Conservation (phyloP, 2,888 invertebrate species). For the Volucella bombylans region DNA sequence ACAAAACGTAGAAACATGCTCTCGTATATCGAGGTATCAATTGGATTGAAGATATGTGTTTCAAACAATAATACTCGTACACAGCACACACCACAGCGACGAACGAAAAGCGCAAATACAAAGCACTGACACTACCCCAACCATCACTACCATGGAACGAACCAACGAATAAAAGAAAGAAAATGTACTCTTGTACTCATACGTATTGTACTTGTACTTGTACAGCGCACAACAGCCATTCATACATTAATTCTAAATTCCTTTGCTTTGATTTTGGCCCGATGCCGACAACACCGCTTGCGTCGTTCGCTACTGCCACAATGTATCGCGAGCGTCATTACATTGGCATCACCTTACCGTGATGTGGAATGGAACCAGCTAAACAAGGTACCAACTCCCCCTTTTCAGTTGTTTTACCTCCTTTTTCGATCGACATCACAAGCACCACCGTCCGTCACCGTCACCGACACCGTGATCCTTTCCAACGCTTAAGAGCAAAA, state of each 20-base stretch:
- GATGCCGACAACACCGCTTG: slow-evolving; percentile 62
- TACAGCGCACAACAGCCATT: slow-evolving; percentile 60
- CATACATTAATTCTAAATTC: slow-evolving; percentile 73
- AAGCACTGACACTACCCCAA: background rate
- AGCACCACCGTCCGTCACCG: slow-evolving; percentile 1
- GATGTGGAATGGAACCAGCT: slow-evolving; percentile 59
- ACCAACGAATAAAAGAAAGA: background rate
- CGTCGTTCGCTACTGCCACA: slow-evolving; percentile 15
- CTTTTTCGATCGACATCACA: background rate
- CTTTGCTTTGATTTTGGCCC: slow-evolving; percentile 68
- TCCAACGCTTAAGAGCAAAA: slow-evolving; percentile 60
- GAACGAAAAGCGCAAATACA: slow-evolving; percentile 36
- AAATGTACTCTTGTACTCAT: slow-evolving; percentile 8
- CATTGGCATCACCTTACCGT: slow-evolving; percentile 48
- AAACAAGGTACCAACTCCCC: slow-evolving; percentile 36
- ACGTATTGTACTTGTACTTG: too few relatives aligned
- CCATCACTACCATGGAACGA: too few relatives aligned
- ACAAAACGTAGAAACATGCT: slow-evolving; percentile 44
- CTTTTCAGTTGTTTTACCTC: slow-evolving; percentile 9
- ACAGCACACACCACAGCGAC: slow-evolving; percentile 2
- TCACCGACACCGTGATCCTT: slow-evolving; percentile 4
- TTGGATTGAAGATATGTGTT: slow-evolving; percentile 63
- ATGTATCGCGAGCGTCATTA: slow-evolving; percentile 46
- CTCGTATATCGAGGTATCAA: slow-evolving; percentile 63
- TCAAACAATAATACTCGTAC: slow-evolving; percentile 54